Conservation (phyloP, 1,140 invertebrate species). For the Zelostemma sp. region DNA sequence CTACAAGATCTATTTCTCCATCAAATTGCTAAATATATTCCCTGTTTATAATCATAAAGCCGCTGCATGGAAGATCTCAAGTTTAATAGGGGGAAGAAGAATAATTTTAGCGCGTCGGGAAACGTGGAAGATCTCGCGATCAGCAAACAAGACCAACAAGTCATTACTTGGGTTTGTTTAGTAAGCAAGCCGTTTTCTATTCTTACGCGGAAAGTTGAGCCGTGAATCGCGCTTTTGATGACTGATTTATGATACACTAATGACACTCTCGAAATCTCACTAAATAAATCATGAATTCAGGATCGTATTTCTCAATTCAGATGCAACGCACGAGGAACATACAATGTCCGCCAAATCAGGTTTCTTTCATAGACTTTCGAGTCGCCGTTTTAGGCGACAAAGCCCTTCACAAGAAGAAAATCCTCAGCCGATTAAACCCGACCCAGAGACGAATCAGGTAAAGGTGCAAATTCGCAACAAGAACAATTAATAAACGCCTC, state of each 20-base stretch:
- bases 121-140: conserved; percentile 11
- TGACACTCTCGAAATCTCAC: too few species aligned
- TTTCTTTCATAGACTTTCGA: conserved; percentile 48
- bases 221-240: too few species aligned
- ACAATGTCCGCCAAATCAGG: conserved; percentile 27
- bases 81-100: conserved; percentile 37
- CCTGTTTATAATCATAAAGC: conserved; percentile 59
- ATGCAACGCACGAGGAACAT: too few species aligned
- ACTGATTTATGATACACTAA: too few species aligned
- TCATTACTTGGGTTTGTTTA: conserved; percentile 8
- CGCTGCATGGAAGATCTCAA: conserved; percentile 46
- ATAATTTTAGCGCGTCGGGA: conserved; percentile 50
- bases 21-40: conserved; percentile 68
- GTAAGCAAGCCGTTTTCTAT: not conserved
- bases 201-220: not conserved
- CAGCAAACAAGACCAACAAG: conserved; percentile 8
- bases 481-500: not conserved
- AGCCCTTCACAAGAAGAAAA: conserved; percentile 25
- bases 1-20: too few species aligned
- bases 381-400: conserved; percentile 24
- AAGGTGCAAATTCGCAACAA: conserved; percentile 6
- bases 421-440: conserved; percentile 30
- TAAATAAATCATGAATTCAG: too few species aligned
- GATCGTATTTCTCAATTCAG: too few species aligned
- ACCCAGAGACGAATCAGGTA: conserved; percentile 40